Percentiles rank a stretch among this genome's conserved stretches.
Conservation (phyloP, 2,888 invertebrate species). For the Schrankia costaestrigalis region DNA sequence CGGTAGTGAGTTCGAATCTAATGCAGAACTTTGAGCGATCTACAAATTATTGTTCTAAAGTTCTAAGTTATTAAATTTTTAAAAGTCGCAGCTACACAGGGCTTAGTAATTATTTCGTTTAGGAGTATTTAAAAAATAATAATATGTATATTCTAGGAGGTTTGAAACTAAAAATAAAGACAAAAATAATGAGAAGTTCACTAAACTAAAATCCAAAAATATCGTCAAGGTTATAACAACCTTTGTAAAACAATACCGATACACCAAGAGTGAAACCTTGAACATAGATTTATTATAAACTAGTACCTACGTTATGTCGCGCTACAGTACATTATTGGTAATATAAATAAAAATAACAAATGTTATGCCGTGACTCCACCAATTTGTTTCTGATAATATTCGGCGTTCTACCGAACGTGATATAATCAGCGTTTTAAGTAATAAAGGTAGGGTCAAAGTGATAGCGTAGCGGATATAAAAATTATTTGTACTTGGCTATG, state of each 20-base stretch:
- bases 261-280: slow-evolving; percentile 22
- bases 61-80: too few relatives aligned
- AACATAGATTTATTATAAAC: slow-evolving; percentile 27
- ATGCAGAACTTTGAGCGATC: too few relatives aligned
- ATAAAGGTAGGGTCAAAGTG: slow-evolving; percentile 16
- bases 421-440: slow-evolving; percentile 30
- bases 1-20: too few relatives aligned
- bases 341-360: slow-evolving; percentile 40
- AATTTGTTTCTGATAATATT: slow-evolving; percentile 40
- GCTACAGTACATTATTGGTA: slow-evolving; percentile 32
- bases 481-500: too few relatives aligned
- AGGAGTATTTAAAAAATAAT: too few relatives aligned
- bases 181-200: background rate
- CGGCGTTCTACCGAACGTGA: slow-evolving; percentile 31
- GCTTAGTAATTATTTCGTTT: too few relatives aligned
- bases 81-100: too few relatives aligned
- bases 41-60: too few relatives aligned
- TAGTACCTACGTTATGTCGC: slow-evolving; percentile 13
- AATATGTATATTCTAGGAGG: too few relatives aligned
- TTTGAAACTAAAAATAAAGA: too few relatives aligned
- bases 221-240: too few relatives aligned
- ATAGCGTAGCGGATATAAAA: slow-evolving; percentile 9
- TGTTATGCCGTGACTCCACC: slow-evolving; percentile 35
- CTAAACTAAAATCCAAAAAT: background rate
- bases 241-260: too few relatives aligned